Conservation (phyloP, 1,140 invertebrate species). For the Thaumetopoea pityocampa region DNA sequence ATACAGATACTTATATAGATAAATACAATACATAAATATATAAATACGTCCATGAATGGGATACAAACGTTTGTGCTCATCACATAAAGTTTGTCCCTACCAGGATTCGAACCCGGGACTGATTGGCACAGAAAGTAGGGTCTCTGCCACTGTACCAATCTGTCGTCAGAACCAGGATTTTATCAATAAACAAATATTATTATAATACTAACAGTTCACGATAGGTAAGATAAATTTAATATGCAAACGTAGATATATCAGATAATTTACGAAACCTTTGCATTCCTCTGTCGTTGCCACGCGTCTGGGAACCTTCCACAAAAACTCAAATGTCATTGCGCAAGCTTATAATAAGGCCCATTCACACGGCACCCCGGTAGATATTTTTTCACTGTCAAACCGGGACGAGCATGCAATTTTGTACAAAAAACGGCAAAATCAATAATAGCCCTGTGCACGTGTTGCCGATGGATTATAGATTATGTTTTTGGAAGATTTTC, state of each 20-base stretch:
- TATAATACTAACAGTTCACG: too few relatives aligned
- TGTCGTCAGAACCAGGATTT: too few relatives aligned
- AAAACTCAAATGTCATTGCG: slow-evolving; percentile 67
- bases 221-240: slow-evolving; percentile 9
- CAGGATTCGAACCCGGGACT: too few relatives aligned
- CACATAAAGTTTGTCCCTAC: too few relatives aligned
- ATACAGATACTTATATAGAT: too few relatives aligned
- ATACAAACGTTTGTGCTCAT: too few relatives aligned
- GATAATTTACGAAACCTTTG: slow-evolving; percentile 23
- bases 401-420: slow-evolving; percentile 65
- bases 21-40: too few relatives aligned
- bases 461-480: slow-evolving; percentile 73
- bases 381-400: slow-evolving; percentile 65
- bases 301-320: slow-evolving; percentile 32
- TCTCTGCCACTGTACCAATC: too few relatives aligned
- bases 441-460: slow-evolving; percentile 71
- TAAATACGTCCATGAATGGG: too few relatives aligned
- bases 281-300: slow-evolving; percentile 39
- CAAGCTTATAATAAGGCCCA: slow-evolving; percentile 70
- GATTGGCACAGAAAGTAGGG: too few relatives aligned
- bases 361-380: slow-evolving; percentile 52
- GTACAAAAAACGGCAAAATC: slow-evolving; percentile 73
- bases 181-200: slow-evolving; percentile 11
- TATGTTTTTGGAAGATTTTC: slow-evolving; percentile 68
- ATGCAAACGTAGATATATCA: slow-evolving; percentile 1